A percentile compares a stretch with the other conserved stretches of the same genome.
These are phyloP conservation scores for Drosophila takahashii DNA, from an alignment of 1,140 invertebrate genomes.

Conservation along the genomic window DNA sequence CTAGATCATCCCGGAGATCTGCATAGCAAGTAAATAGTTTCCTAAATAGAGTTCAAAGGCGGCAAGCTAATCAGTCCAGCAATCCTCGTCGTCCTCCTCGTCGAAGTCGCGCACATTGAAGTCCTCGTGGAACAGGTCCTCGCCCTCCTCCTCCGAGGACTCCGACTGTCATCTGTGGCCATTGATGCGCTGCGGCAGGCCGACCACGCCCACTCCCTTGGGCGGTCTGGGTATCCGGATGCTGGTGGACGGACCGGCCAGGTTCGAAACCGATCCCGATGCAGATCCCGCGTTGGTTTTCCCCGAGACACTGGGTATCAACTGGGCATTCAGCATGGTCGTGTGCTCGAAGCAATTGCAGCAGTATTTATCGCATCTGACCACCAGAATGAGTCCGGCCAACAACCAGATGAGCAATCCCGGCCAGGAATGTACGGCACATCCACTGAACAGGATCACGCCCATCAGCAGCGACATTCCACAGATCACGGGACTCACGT, in stretches of 20 bases:
- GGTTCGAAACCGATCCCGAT: constrained; percentile 3
- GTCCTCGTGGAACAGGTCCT: constrained; percentile 80
- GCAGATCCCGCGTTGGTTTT: constrained; percentile 40
- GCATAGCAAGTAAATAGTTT: constrained; percentile 36
- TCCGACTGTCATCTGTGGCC: constrained; percentile 82
- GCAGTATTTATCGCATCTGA: constrained; percentile 80
- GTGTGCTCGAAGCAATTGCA: constrained; percentile 80
- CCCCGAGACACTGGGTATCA: constrained; percentile 77
- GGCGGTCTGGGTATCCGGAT: constrained; percentile 80
- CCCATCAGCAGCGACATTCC: constrained; percentile 61
- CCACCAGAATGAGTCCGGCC: constrained; percentile 63
- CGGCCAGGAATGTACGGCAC: constrained; percentile 71
- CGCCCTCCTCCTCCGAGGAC: constrained; percentile 80
- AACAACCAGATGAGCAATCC: constrained; percentile 77
- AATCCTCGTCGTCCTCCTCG: constrained; percentile 70
- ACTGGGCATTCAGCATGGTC: constrained; percentile 66
- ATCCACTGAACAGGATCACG: constrained; percentile 64
- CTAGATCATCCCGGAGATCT: constrained; percentile 16
- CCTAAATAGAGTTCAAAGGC: constrained; percentile 14
- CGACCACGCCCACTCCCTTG: constrained; percentile 63
- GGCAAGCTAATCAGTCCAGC: constrained; percentile 76
- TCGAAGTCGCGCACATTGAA: constrained; percentile 79
- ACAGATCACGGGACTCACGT: constrained; percentile 75
- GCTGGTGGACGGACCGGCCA: constrained; percentile 57
- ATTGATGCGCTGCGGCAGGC: constrained; percentile 70